Evolutionary conservation across 2,113 vertebrate species (phyloP).

Genomic region (Saguinus imperator): DNA sequence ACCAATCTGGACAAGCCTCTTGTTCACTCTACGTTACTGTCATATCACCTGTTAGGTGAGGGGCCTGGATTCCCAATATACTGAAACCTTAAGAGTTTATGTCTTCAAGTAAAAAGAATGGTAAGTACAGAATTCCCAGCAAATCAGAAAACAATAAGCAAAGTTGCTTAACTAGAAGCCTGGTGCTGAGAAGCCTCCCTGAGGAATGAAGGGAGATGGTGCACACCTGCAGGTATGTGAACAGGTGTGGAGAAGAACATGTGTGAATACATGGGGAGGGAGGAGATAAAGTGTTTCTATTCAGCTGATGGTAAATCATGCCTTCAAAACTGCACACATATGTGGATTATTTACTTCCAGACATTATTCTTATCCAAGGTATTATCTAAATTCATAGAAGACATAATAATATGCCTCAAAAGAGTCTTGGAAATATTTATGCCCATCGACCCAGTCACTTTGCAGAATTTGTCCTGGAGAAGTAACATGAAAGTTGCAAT

Average conservation of each 20-base stretch:
- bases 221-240: background rate
- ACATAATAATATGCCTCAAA: background rate
- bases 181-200: background rate
- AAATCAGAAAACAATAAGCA: conserved; percentile 28
- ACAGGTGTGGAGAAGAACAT: background rate
- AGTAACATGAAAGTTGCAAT: background rate
- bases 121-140: background rate
- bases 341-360: background rate
- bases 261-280: accelerated
- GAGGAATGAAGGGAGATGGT: background rate
- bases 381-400: background rate
- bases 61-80: background rate
- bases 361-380: background rate
- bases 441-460: background rate
- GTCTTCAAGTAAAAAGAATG: background rate
- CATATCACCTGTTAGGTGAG: background rate
- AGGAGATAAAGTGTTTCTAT: background rate
- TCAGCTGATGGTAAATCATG: background rate
- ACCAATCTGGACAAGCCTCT: background rate
- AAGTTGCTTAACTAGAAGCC: background rate
- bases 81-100: background rate
- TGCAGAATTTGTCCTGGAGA: background rate
- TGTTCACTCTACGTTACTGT: background rate
- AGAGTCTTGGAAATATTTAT: background rate
- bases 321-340: background rate